These are phyloP conservation scores for Haemorhous mexicanus DNA, from an alignment of 2,113 vertebrate species.

Conservation along the genomic window DNA sequence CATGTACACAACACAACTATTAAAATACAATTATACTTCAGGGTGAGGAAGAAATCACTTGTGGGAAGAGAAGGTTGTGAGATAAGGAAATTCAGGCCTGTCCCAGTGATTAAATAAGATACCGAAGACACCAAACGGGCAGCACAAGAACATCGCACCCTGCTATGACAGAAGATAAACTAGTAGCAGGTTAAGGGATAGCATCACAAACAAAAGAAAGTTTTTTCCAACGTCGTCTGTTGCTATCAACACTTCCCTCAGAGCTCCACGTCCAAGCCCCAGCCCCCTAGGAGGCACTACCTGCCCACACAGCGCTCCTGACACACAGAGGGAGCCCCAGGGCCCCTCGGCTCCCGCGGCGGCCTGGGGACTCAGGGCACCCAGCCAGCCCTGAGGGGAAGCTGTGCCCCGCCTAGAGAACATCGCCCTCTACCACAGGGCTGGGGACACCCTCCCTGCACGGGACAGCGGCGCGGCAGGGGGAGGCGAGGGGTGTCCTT, in stretches of 20 bases:
- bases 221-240: accelerated
- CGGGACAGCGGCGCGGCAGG: accelerated
- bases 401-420: accelerated
- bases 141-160: background rate
- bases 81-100: background rate
- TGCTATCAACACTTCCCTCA: too few species aligned
- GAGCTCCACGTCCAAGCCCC: background rate
- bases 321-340: accelerated
- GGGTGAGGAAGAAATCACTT: background rate
- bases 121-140: background rate
- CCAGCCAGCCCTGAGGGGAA: background rate
- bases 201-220: background rate
- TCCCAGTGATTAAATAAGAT: background rate
- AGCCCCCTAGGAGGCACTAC: background rate
- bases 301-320: background rate
- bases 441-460: too few species aligned
- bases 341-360: background rate
- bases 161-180: background rate
- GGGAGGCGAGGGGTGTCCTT: accelerated
- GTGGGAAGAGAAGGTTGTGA: background rate
- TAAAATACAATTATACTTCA: background rate
- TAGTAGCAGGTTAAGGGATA: background rate
- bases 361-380: background rate
- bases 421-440: accelerated
- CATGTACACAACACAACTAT: background rate